These are phyloP conservation scores for Arrhamphus sclerolepis DNA, from an alignment of 2,797 vertebrate genomes.

Conservation along the genomic window DNA sequence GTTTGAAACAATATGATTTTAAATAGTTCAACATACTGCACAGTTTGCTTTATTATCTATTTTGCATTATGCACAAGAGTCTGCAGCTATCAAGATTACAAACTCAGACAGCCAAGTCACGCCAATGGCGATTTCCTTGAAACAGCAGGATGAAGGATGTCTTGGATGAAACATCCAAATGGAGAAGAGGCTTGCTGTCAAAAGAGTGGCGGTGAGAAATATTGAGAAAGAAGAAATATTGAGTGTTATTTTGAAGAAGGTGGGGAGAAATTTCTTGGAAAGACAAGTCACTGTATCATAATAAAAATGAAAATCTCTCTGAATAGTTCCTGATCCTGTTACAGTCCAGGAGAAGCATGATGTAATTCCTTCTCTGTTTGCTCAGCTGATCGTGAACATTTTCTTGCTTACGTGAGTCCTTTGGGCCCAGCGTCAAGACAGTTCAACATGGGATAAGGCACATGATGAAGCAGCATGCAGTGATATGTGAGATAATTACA, in stretches of 20 bases:
- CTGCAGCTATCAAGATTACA: background rate
- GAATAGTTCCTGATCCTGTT: slow-evolving; percentile 7
- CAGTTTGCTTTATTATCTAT: too few species aligned
- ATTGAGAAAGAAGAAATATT: background rate
- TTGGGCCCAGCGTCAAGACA: too few species aligned
- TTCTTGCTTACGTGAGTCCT: too few species aligned
- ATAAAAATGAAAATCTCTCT: slow-evolving; percentile 14
- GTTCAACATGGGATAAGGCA: too few species aligned
- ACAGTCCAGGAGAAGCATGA: slow-evolving; percentile 32
- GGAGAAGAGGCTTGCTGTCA: background rate
- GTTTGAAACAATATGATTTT: too few species aligned
- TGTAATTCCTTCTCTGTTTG: slow-evolving; percentile 57
- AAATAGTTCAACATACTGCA: too few species aligned
- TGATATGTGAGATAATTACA: too few species aligned
- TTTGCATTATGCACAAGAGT: background rate
- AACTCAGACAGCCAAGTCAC: background rate
- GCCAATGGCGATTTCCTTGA: slow-evolving; percentile 23
- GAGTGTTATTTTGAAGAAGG: slow-evolving; percentile 14
- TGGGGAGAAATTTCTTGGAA: background rate
- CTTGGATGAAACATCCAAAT: slow-evolving; percentile 15
- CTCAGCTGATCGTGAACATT: slow-evolving; percentile 53
- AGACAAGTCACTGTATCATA: background rate
- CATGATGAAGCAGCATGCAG: too few species aligned
- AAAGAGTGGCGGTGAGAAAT: background rate
- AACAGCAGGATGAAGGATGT: slow-evolving; percentile 18